Percentiles rank a stretch among this genome's conserved stretches.
These are phyloP conservation scores for Drosophila eohydei DNA, from an alignment of 2,888 invertebrate genomes.

Conservation along the genomic window DNA sequence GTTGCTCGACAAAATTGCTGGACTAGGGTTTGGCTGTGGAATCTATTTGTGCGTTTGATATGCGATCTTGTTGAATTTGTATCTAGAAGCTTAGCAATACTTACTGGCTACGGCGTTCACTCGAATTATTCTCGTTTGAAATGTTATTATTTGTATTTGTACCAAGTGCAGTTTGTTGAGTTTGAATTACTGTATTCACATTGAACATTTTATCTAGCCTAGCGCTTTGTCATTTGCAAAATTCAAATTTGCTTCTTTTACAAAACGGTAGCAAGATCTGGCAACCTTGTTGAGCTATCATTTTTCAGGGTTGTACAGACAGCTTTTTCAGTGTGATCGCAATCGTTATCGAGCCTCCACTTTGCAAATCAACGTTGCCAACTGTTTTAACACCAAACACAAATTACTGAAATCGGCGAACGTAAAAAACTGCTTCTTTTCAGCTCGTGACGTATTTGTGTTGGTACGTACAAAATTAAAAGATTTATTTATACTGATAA, in stretches of 20 bases:
- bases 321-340: not conserved
- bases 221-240: not conserved
- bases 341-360: conserved; percentile 34
- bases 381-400: not conserved
- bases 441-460: conserved; percentile 14
- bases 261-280: conserved; percentile 1
- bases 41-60: conserved; percentile 56
- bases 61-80: conserved; percentile 2
- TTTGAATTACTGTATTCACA: conserved; percentile 30
- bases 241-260: conserved; percentile 29
- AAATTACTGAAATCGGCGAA: conserved; percentile 2
- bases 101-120: conserved; percentile 51
- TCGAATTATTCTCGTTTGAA: conserved; percentile 6
- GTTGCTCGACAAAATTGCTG: conserved; percentile 69
- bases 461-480: conserved; percentile 26
- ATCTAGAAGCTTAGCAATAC: conserved; percentile 16
- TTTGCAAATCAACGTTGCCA: not conserved
- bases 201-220: conserved; percentile 49
- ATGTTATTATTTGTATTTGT: conserved; percentile 16
- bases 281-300: not conserved
- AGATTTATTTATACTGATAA: conserved; percentile 43
- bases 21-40: conserved; percentile 77
- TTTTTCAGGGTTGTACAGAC: conserved; percentile 8
- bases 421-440: conserved; percentile 7
- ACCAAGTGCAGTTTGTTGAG: conserved; percentile 9